Conservation (phyloP, 1,140 invertebrate genomes). For the Druon quercuslanigerum region DNA sequence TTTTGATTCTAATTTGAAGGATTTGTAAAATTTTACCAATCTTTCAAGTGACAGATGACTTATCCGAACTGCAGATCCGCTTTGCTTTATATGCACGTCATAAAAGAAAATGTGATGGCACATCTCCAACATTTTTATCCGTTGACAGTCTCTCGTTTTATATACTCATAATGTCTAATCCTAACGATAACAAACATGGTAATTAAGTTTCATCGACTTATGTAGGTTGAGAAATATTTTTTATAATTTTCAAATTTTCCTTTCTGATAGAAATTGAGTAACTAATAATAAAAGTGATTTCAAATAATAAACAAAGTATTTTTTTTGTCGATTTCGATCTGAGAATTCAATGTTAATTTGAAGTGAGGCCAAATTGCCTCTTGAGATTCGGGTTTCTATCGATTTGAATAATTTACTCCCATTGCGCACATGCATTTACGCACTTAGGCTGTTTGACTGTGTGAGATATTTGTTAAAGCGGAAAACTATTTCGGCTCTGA, state of each 20-base stretch:
- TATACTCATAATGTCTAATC: not conserved
- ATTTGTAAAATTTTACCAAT: too few relatives aligned
- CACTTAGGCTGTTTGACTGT: not conserved
- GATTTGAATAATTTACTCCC: conserved; percentile 25
- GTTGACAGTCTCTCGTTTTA: not conserved
- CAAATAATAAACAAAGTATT: not conserved
- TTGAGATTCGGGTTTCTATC: conserved; percentile 16
- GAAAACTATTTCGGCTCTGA: conserved; percentile 20
- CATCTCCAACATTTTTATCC: conserved; percentile 1
- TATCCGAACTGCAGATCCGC: too few relatives aligned
- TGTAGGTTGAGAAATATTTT: not conserved
- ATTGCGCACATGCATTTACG: conserved; percentile 30
- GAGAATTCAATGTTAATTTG: conserved; percentile 22
- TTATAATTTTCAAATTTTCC: too few relatives aligned
- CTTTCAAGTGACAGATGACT: too few relatives aligned
- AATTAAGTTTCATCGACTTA: not conserved
- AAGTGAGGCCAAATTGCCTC: not conserved
- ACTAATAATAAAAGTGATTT: not conserved
- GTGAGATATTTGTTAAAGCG: conserved; percentile 3
- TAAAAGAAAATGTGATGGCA: conserved; percentile 1
- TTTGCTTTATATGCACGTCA: too few relatives aligned
- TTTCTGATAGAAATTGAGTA: not conserved
- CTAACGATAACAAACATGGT: not conserved
- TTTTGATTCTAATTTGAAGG: too few relatives aligned
- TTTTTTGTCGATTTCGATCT: not conserved